Percentiles rank a stretch among this genome's conserved stretches.
These are phyloP conservation scores for Acrocephalus arundinaceus DNA, from an alignment of 2,113 vertebrate species.

Conservation along the genomic window DNA sequence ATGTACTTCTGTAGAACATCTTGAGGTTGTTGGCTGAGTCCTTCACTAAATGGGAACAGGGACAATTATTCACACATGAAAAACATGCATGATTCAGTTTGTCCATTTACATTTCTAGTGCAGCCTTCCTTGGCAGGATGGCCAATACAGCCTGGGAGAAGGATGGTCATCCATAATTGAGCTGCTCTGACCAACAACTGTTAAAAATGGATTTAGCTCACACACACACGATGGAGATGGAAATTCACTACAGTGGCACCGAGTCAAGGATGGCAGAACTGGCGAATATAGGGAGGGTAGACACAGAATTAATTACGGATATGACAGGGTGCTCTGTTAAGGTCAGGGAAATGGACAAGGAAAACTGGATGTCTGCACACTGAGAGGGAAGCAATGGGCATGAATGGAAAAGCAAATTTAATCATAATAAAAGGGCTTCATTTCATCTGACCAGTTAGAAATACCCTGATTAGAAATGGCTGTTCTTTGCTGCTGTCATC, in stretches of 20 bases:
- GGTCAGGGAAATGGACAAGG: neutral
- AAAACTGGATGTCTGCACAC: neutral
- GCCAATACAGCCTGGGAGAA: neutral
- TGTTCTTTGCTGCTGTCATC: neutral
- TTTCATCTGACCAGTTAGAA: neutral
- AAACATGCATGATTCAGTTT: neutral
- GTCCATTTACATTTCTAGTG: neutral
- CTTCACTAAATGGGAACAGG: neutral
- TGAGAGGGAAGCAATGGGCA: neutral
- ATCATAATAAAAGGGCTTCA: neutral
- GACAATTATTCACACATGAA: constrained; percentile 23
- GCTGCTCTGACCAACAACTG: neutral
- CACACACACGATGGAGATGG: neutral
- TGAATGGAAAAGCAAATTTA: neutral
- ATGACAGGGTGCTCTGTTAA: neutral
- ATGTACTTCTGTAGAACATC: neutral
- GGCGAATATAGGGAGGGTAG: neutral
- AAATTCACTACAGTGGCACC: neutral
- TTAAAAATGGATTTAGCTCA: neutral
- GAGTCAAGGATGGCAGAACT: neutral
- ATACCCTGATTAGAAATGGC: neutral
- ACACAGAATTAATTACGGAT: neutral
- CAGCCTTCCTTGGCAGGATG: neutral
- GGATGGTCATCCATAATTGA: neutral
- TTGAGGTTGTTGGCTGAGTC: constrained; percentile 4